Conservation (phyloP, 2,113 vertebrate genomes). For the Dasyprocta punctata region DNA sequence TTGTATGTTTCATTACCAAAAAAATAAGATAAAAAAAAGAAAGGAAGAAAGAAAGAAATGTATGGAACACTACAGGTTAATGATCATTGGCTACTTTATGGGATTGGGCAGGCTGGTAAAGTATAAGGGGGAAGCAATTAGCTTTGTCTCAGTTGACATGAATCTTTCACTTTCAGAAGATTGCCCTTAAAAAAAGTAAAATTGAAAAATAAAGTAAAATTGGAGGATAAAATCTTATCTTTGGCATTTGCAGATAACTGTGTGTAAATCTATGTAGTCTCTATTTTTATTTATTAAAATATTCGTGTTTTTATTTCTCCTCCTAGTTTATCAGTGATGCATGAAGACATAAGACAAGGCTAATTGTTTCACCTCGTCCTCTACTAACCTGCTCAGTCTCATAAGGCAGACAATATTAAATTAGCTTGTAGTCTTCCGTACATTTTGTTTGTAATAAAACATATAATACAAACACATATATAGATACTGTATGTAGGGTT, state of each 20-base stretch:
- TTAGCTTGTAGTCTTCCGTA: neutral
- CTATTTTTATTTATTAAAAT: neutral
- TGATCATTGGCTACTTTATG: neutral
- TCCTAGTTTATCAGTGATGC: conserved; percentile 31
- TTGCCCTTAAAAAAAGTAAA: neutral
- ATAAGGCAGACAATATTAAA: neutral
- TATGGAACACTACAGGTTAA: neutral
- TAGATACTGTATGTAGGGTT: neutral
- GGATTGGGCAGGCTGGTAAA: neutral
- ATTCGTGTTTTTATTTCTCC: neutral
- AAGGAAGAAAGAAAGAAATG: too few relatives aligned
- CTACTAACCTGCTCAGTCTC: neutral
- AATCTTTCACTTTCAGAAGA: neutral
- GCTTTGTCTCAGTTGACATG: neutral
- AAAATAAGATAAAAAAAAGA: too few relatives aligned
- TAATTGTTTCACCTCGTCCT: neutral
- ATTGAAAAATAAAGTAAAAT: neutral
- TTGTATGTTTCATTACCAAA: neutral
- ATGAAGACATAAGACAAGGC: neutral
- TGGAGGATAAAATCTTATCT: conserved; percentile 32
- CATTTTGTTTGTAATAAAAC: neutral
- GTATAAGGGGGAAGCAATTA: neutral
- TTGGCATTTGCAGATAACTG: neutral
- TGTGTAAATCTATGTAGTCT: conserved; percentile 15
- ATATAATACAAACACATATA: neutral